Conservation (phyloP, 2,797 vertebrate species). For the Pantherophis alleghaniensis region DNA sequence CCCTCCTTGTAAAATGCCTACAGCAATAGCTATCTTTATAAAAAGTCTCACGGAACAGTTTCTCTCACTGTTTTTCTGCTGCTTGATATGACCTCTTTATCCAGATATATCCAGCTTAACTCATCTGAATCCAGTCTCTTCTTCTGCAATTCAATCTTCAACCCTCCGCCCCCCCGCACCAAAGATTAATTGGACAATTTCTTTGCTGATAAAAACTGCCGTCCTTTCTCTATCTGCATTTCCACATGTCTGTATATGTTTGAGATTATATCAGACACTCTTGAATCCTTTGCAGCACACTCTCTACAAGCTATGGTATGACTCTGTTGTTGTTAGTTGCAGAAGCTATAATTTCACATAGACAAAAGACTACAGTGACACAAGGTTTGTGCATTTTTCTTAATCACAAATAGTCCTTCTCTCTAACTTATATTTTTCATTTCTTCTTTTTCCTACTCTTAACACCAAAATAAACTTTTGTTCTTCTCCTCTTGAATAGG, state of each 20-base stretch:
- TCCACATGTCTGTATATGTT: background rate
- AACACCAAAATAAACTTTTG: background rate
- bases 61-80: background rate
- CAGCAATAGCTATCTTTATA: background rate
- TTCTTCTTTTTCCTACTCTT: background rate
- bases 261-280: background rate
- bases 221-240: background rate
- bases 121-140: background rate
- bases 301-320: background rate
- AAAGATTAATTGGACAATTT: background rate
- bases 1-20: background rate
- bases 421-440: background rate
- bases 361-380: background rate
- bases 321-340: background rate
- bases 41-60: background rate
- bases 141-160: background rate
- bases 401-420: background rate
- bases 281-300: background rate
- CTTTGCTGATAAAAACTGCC: background rate
- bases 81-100: background rate
- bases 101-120: background rate
- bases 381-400: background rate
- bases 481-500: background rate
- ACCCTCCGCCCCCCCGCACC: rapidly evolving
- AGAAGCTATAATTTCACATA: background rate